These are phyloP conservation scores for Rhyacophila brunnea DNA, from an alignment of 1,140 invertebrate species.

Conservation along the genomic window DNA sequence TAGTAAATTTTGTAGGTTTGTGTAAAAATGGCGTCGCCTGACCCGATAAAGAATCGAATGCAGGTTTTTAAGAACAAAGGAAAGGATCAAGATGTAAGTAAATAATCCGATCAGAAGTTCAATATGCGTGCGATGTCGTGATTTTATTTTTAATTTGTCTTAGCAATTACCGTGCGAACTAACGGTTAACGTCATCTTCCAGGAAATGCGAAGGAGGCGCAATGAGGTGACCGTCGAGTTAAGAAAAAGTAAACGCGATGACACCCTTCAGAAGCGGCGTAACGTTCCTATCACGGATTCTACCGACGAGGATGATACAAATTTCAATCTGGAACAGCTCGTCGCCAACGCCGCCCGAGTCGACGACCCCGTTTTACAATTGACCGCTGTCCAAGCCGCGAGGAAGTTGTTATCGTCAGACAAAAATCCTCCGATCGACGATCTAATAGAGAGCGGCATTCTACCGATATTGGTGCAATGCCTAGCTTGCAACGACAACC, in stretches of 20 bases:
- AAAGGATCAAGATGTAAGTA: slow-evolving; percentile 94
- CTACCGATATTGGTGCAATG: slow-evolving; percentile 92
- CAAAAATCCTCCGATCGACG: slow-evolving; percentile 98
- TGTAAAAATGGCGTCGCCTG: slow-evolving; percentile 73
- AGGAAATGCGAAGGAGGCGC: slow-evolving; percentile 94
- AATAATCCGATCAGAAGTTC: neutral
- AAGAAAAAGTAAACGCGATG: slow-evolving; percentile 95
- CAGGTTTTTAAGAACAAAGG: slow-evolving; percentile 96
- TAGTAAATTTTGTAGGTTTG: slow-evolving; percentile 41
- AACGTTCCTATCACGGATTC: slow-evolving; percentile 86
- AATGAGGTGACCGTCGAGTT: slow-evolving; percentile 95
- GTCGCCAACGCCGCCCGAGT: slow-evolving; percentile 70
- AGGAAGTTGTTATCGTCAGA: slow-evolving; percentile 95
- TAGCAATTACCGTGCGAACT: neutral
- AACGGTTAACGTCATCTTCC: slow-evolving; percentile 38
- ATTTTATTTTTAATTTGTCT: neutral
- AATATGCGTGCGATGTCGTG: neutral
- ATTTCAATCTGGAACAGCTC: slow-evolving; percentile 67
- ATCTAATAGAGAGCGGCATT: slow-evolving; percentile 89
- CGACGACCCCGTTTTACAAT: slow-evolving; percentile 70
- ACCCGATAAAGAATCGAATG: slow-evolving; percentile 76
- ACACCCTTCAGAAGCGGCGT: slow-evolving; percentile 90
- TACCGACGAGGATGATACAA: slow-evolving; percentile 77
- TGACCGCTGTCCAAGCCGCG: slow-evolving; percentile 81
- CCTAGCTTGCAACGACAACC: slow-evolving; percentile 82